These are phyloP conservation scores for Osmerus mordax DNA, from an alignment of 2,113 vertebrate genomes.

Conservation along the genomic window DNA sequence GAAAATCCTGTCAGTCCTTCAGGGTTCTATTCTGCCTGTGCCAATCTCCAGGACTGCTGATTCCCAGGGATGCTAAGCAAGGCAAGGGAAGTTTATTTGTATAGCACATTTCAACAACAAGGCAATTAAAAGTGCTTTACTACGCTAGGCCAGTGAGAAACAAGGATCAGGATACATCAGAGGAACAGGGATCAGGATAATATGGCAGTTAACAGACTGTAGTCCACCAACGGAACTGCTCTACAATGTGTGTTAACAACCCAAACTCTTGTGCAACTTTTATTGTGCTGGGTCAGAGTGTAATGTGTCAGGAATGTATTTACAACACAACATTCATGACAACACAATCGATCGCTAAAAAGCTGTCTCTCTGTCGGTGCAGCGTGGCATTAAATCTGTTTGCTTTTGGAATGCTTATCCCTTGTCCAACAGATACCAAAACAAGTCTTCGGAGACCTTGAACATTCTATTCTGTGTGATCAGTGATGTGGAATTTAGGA, in stretches of 20 bases:
- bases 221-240: no score
- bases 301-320: constrained; percentile 1
- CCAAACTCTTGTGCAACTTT: no score
- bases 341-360: constrained; percentile 5
- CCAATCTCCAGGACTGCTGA: not conserved
- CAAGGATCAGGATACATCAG: no score
- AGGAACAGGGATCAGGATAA: no score
- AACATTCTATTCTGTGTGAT: constrained; percentile 42
- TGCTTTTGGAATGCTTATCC: constrained; percentile 41
- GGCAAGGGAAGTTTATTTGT: not conserved
- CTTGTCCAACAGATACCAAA: constrained; percentile 34
- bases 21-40: not conserved
- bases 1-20: not conserved
- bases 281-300: not conserved
- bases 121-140: no score
- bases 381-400: constrained; percentile 33
- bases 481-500: constrained; percentile 56
- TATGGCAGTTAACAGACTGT: no score
- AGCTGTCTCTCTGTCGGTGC: constrained; percentile 13
- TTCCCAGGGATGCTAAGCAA: not conserved
- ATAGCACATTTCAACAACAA: no score
- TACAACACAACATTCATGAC: not conserved
- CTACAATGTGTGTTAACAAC: no score
- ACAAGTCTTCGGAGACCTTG: constrained; percentile 30
- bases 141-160: no score